Conservation (phyloP, 2,888 invertebrate genomes). For the Drosophila acutilabella region DNA sequence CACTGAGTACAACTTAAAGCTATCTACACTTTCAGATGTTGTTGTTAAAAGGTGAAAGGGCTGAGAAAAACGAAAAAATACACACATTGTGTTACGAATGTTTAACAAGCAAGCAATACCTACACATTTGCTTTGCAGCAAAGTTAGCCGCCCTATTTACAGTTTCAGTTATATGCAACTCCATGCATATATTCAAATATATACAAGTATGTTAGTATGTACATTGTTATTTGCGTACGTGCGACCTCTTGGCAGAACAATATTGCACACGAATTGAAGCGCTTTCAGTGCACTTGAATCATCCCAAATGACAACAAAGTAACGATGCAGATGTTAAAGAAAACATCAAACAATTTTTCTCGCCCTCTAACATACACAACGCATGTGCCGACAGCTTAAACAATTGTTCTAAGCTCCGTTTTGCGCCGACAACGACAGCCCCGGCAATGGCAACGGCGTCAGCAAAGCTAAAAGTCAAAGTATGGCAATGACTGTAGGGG, state of each 20-base stretch:
- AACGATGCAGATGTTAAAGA: constrained; percentile 33
- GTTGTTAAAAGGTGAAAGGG: too few relatives aligned
- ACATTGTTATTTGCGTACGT: constrained; percentile 12
- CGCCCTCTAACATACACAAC: constrained; percentile 18
- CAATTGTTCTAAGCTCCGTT: constrained; percentile 53
- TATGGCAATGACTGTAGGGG: constrained; percentile 57
- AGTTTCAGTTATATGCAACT: background rate
- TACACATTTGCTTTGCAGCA: constrained; percentile 8
- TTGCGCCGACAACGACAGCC: constrained; percentile 33
- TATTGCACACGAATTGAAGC: constrained; percentile 16
- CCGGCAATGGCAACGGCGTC: background rate
- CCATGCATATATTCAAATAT: too few relatives aligned
- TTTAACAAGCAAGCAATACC: background rate
- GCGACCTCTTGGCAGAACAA: constrained; percentile 40
- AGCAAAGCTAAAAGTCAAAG: constrained; percentile 46
- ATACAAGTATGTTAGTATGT: too few relatives aligned
- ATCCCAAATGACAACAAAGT: constrained; percentile 4
- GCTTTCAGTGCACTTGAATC: constrained; percentile 25
- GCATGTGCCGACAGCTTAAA: constrained; percentile 41
- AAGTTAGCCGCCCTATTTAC: constrained; percentile 1
- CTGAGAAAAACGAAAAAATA: too few relatives aligned
- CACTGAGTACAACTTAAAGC: too few relatives aligned
- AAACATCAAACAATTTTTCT: constrained; percentile 14
- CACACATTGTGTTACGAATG: too few relatives aligned
- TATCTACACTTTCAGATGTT: background rate